These are phyloP conservation scores for Spea multiplicata DNA, from an alignment of 2,113 vertebrate species.

Conservation along the genomic window DNA sequence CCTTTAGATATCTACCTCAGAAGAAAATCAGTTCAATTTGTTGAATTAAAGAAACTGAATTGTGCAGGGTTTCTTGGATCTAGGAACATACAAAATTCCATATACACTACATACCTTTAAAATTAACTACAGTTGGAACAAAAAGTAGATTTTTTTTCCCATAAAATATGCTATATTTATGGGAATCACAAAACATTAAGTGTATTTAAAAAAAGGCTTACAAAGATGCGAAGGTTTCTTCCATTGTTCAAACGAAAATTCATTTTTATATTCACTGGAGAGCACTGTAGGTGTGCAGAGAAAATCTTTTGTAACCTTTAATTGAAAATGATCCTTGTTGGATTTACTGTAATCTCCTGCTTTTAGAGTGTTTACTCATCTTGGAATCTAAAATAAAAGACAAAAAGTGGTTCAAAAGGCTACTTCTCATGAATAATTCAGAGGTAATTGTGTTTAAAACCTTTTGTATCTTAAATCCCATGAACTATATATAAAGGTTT, in stretches of 20 bases:
- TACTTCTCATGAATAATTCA: slow-evolving; percentile 52
- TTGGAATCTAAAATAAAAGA: slow-evolving; percentile 56
- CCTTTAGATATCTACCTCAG: no score
- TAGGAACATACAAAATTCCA: no score
- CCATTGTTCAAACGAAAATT: background rate
- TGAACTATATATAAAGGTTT: slow-evolving; percentile 66
- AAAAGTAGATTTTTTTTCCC: no score
- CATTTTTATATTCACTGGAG: background rate
- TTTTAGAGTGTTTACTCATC: slow-evolving; percentile 40
- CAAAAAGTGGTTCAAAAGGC: slow-evolving; percentile 50
- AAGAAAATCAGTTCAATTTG: no score
- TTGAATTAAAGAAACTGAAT: no score
- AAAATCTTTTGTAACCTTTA: background rate
- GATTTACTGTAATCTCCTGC: slow-evolving; percentile 4
- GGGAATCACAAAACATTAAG: no score
- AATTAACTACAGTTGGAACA: no score
- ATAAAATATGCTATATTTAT: no score
- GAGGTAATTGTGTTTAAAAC: slow-evolving; percentile 52
- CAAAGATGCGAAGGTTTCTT: background rate
- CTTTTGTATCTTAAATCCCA: slow-evolving; percentile 44
- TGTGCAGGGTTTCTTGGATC: no score
- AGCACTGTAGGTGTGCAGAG: background rate
- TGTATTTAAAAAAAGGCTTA: no score
- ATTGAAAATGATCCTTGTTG: background rate
- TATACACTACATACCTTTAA: no score